Evolutionary conservation across 2,888 invertebrate species (phyloP).

Genomic region (Pemphredon lugubris): DNA sequence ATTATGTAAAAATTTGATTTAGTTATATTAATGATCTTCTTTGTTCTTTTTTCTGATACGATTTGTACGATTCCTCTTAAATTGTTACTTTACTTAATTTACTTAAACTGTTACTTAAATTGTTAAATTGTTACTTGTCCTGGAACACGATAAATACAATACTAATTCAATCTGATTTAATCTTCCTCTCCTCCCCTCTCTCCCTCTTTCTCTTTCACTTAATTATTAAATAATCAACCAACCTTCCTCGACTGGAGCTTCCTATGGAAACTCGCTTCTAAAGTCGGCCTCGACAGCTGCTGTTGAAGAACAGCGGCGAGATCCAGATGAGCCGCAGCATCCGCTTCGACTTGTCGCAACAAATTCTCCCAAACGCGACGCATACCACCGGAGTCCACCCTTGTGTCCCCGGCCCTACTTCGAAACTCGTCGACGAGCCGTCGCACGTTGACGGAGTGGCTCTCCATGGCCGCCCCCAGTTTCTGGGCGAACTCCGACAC

Average conservation of each 20-base stretch:
- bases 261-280: conserved; percentile 93
- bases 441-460: conserved; percentile 93
- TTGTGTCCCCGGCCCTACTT: conserved; percentile 91
- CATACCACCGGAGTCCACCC: conserved; percentile 91
- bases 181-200: no score
- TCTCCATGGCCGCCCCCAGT: conserved; percentile 93
- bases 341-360: conserved; percentile 94
- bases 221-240: conserved; percentile 22
- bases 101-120: no score
- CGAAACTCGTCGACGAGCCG: conserved; percentile 92
- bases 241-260: conserved; percentile 94
- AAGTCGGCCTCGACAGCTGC: conserved; percentile 89
- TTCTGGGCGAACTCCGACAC: conserved; percentile 96
- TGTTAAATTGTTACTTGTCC: no score
- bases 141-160: no score
- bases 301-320: conserved; percentile 88
- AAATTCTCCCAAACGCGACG: conserved; percentile 96
- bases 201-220: no score
- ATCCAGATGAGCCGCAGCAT: conserved; percentile 92
- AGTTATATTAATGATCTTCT: no score
- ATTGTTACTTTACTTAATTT: no score
- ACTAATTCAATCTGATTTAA: no score
- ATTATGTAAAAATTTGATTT: no score
- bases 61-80: no score
- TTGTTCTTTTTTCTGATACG: no score